These are phyloP conservation scores for Podarcis cretensis DNA, from an alignment of 2,113 vertebrate species.

Conservation along the genomic window DNA sequence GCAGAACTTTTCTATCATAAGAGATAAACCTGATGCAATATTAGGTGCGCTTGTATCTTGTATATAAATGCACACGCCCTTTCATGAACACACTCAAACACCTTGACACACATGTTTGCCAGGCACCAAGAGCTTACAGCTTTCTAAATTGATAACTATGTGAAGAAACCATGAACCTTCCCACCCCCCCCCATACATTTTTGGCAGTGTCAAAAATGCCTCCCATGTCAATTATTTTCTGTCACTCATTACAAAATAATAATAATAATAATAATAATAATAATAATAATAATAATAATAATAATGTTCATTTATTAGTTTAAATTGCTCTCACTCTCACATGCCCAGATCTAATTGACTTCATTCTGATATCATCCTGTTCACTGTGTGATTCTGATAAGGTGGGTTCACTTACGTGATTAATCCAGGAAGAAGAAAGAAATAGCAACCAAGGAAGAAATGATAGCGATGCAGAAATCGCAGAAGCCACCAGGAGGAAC, in stretches of 20 bases:
- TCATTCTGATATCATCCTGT: neutral
- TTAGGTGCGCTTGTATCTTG: neutral
- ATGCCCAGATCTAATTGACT: neutral
- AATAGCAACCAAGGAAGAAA: neutral
- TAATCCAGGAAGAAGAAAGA: neutral
- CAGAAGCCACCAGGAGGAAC: neutral
- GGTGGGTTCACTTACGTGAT: neutral
- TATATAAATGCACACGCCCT: slow-evolving; percentile 37
- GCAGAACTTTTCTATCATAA: slow-evolving; percentile 72
- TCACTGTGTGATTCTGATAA: neutral
- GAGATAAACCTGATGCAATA: slow-evolving; percentile 73
- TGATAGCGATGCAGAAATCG: neutral
- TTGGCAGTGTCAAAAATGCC: neutral
- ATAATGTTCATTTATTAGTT: neutral
- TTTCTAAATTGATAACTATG: neutral
- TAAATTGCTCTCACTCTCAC: neutral
- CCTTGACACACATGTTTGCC: slow-evolving; percentile 21
- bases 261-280: too few species aligned
- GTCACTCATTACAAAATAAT: neutral
- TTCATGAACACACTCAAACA: neutral
- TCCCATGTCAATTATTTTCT: neutral
- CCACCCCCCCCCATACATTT: neutral
- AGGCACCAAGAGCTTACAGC: neutral
- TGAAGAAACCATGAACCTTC: slow-evolving; percentile 7
- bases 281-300: neutral